phyloP scores from a whole-genome alignment of 2,797 vertebrate genomes.

The Heliangelus exortis region DNA sequence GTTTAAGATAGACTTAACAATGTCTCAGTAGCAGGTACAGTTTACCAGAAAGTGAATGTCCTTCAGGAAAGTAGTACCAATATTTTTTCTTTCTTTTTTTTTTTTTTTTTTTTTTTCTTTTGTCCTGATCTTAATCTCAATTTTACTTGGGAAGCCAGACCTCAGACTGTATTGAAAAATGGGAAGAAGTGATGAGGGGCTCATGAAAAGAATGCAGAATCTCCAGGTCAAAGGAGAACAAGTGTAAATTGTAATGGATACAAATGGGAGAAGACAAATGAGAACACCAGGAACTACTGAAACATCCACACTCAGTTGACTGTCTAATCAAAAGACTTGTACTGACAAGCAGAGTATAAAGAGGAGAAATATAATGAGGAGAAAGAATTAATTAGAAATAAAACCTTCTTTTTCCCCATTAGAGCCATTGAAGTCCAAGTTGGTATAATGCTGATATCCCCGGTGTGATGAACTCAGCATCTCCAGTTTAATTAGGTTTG shows the following conservation, averaged over 20 bases:
- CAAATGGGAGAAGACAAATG: neutral
- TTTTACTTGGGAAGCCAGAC: neutral
- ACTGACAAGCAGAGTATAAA: neutral
- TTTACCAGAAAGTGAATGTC: neutral
- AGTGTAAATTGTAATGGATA: neutral
- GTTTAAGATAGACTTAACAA: neutral
- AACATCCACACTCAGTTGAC: neutral
- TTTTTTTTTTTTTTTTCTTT: neutral
- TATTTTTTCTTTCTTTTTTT: neutral
- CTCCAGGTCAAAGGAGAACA: neutral
- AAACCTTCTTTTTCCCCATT: neutral
- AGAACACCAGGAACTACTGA: neutral
- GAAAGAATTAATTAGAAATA: neutral
- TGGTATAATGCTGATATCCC: neutral
- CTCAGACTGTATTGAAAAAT: neutral
- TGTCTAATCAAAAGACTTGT: neutral
- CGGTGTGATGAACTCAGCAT: neutral
- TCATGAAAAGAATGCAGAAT: neutral
- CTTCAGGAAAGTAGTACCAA: neutral
- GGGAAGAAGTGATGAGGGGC: neutral
- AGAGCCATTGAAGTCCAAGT: neutral
- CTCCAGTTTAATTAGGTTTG: neutral
- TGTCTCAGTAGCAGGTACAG: neutral
- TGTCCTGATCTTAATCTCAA: neutral
- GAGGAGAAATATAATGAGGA: neutral